These are phyloP conservation scores for Dromiciops gliroides DNA, from an alignment of 2,113 vertebrate genomes.

Conservation along the genomic window DNA sequence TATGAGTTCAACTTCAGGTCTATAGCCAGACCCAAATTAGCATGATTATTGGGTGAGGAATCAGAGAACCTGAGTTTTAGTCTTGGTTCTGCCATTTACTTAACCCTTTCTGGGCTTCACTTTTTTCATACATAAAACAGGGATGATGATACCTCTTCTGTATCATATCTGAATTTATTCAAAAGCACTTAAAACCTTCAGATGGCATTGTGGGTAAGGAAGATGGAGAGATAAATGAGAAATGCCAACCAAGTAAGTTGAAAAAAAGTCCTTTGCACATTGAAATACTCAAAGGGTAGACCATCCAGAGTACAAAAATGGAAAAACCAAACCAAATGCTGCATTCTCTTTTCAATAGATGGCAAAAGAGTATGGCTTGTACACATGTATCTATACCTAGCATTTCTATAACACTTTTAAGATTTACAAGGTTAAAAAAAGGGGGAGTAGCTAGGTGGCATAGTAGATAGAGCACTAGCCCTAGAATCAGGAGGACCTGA, in stretches of 20 bases:
- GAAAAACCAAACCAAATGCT: background rate
- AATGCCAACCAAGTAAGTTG: background rate
- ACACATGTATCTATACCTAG: background rate
- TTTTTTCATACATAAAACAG: background rate
- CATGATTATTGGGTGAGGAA: background rate
- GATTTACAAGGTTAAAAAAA: background rate
- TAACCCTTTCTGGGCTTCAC: background rate
- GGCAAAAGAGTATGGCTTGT: background rate
- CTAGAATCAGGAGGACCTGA: no score
- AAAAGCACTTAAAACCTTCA: conserved; percentile 22
- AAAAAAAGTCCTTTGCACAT: conserved; percentile 11
- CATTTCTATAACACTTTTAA: background rate
- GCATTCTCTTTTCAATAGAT: background rate
- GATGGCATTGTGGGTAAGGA: background rate
- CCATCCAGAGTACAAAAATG: background rate
- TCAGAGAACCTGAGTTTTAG: background rate
- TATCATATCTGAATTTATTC: background rate
- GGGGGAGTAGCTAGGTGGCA: no score
- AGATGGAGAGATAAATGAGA: conserved; percentile 20
- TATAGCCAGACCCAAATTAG: background rate
- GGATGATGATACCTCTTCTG: background rate
- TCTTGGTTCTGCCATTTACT: background rate
- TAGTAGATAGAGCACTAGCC: no score
- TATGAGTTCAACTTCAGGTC: background rate
- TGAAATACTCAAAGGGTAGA: background rate